A percentile compares a stretch with the other conserved stretches of the same genome.
phyloP scores from a whole-genome alignment of 2,888 invertebrate species.

The Scaptodrosophila latifasciaeformis region DNA sequence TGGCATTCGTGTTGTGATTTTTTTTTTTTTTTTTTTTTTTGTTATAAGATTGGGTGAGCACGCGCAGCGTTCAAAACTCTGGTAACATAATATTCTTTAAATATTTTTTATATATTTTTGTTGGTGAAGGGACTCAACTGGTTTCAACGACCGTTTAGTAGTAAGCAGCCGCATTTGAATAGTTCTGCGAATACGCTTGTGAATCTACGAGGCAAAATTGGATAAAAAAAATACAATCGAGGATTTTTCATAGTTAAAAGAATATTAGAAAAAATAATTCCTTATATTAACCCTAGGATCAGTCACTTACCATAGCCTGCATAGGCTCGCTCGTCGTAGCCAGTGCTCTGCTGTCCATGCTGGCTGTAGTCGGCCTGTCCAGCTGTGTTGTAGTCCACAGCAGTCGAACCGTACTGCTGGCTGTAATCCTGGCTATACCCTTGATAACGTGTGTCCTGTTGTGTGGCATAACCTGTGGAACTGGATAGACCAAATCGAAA shows the following conservation, averaged over 20 bases:
- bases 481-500: constrained; percentile 34
- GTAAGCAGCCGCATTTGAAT: constrained; percentile 74
- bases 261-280: background rate
- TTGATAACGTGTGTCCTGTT: constrained; percentile 74
- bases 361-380: constrained; percentile 74
- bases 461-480: constrained; percentile 68
- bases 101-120: too few species aligned
- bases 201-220: constrained; percentile 58
- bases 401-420: constrained; percentile 73
- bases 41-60: constrained; percentile 46
- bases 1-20: constrained; percentile 20
- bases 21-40: constrained; percentile 42
- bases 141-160: constrained; percentile 55
- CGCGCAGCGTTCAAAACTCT: constrained; percentile 59
- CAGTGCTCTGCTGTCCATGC: constrained; percentile 58
- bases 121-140: too few species aligned
- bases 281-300: background rate
- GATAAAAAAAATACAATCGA: background rate
- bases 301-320: constrained; percentile 73
- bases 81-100: constrained; percentile 33
- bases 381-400: constrained; percentile 73
- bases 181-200: constrained; percentile 74
- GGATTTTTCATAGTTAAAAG: background rate
- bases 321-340: constrained; percentile 74
- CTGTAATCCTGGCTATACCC: constrained; percentile 74